Evolutionary conservation across 1,140 invertebrate species (phyloP).

Genomic region (Drosophila pseudoobscura): DNA sequence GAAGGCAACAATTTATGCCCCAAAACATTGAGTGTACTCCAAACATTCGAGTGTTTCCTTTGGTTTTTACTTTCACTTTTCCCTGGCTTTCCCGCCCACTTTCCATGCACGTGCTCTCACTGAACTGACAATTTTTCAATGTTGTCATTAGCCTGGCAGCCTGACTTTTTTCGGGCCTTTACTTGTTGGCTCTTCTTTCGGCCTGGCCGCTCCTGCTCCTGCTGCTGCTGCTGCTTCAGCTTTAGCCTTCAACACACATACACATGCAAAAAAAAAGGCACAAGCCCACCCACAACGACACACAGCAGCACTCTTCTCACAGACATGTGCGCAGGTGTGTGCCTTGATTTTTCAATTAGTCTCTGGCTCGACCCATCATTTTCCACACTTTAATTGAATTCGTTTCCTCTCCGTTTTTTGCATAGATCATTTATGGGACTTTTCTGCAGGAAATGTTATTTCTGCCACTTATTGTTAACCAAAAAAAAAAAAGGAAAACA

Average conservation of each 20-base stretch:
- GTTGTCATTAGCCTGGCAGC: conserved; percentile 5
- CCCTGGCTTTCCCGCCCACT: background rate
- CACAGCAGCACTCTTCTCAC: conserved; percentile 40
- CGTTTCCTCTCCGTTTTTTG: conserved; percentile 20
- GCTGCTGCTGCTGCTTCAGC: conserved; percentile 14
- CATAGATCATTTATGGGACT: too few relatives aligned
- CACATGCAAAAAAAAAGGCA: conserved; percentile 19
- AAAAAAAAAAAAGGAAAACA: conserved; percentile 43
- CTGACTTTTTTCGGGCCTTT: conserved; percentile 34
- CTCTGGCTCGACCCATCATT: conserved; percentile 36
- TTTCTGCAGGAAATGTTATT: conserved; percentile 1
- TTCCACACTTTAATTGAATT: conserved; percentile 54
- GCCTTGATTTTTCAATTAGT: conserved; percentile 68
- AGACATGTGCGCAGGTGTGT: conserved; percentile 76
- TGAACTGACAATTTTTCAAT: conserved; percentile 17
- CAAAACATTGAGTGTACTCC: background rate
- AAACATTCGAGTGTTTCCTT: background rate
- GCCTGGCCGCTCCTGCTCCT: conserved; percentile 11
- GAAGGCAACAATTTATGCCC: conserved; percentile 1
- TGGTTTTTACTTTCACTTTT: conserved; percentile 13
- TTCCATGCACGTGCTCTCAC: conserved; percentile 48
- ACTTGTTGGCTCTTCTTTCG: conserved; percentile 74
- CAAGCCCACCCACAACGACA: conserved; percentile 22
- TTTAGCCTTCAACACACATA: conserved; percentile 75
- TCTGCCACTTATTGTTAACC: conserved; percentile 13